Percentiles rank a stretch among this genome's conserved stretches.
These are phyloP conservation scores for Tonatia bakeri DNA, from an alignment of 2,113 vertebrate genomes.

Conservation along the genomic window DNA sequence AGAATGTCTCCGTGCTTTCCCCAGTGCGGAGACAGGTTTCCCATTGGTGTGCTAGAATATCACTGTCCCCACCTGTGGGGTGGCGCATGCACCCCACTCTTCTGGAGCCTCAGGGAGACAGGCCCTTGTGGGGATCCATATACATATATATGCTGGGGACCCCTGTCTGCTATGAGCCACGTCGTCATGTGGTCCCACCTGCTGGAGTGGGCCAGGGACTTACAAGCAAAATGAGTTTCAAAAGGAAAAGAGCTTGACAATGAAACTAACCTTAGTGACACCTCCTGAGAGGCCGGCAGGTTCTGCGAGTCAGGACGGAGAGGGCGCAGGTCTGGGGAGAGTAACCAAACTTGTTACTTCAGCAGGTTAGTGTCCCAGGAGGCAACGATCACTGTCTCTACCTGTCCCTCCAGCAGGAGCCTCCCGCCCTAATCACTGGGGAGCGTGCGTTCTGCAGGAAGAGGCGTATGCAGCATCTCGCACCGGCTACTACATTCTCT, in stretches of 20 bases:
- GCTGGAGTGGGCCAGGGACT: neutral
- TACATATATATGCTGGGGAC: too few relatives aligned
- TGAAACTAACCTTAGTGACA: accelerated
- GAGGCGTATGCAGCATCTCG: accelerated
- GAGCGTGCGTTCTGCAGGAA: accelerated
- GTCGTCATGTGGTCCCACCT: too few relatives aligned
- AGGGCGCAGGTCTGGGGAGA: neutral
- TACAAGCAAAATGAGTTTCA: neutral
- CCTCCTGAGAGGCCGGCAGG: neutral
- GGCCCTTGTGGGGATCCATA: too few relatives aligned
- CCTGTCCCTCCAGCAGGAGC: accelerated
- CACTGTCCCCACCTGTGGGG: too few relatives aligned
- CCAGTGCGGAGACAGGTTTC: too few relatives aligned
- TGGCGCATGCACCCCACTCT: too few relatives aligned
- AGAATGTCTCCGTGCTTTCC: too few relatives aligned
- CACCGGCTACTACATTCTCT: neutral
- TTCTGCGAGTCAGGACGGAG: neutral
- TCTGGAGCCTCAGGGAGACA: too few relatives aligned
- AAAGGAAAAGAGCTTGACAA: too few relatives aligned
- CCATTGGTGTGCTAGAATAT: too few relatives aligned
- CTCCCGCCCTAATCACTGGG: accelerated
- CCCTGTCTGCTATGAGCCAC: neutral
- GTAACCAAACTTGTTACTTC: neutral
- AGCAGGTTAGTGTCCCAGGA: accelerated
- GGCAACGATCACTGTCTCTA: accelerated